Conservation (phyloP, 2,888 invertebrate genomes). For the Epistrophella euchroma region DNA sequence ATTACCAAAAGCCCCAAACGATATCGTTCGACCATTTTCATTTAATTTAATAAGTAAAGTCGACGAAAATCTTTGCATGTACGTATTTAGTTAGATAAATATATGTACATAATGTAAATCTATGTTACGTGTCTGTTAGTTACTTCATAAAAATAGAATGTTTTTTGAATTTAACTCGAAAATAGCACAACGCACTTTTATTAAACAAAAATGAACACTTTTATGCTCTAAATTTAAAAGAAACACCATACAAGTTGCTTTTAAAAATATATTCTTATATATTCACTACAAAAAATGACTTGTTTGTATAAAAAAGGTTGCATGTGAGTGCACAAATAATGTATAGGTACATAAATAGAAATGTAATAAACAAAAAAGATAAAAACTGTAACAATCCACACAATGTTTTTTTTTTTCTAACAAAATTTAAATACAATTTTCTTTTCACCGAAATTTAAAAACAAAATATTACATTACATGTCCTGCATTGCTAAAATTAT, state of each 20-base stretch:
- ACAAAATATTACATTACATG: slow-evolving; percentile 77
- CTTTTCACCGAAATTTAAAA: background rate
- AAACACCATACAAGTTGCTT: slow-evolving; percentile 16
- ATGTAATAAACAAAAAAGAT: slow-evolving; percentile 43
- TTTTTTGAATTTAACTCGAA: no score
- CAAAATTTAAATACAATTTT: slow-evolving; percentile 11
- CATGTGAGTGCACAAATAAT: slow-evolving; percentile 17
- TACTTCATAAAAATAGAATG: no score
- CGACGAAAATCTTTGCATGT: no score
- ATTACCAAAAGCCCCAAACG: no score
- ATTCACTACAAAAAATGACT: slow-evolving; percentile 60
- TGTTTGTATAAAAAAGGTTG: slow-evolving; percentile 55
- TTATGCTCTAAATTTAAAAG: background rate
- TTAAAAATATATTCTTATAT: slow-evolving; percentile 47
- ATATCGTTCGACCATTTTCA: no score
- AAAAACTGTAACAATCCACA: slow-evolving; percentile 34
- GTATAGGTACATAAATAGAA: slow-evolving; percentile 52
- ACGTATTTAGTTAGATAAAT: no score
- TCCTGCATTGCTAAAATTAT: slow-evolving; percentile 94
- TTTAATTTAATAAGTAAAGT: no score
- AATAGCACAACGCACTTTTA: no score
- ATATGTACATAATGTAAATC: no score
- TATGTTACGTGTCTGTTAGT: no score
- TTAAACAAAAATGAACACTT: no score
- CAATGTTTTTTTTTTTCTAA: slow-evolving; percentile 33